Base-by-base conservation (phyloP, 2,113 vertebrate species). In the Chloebia gouldiae region DNA sequence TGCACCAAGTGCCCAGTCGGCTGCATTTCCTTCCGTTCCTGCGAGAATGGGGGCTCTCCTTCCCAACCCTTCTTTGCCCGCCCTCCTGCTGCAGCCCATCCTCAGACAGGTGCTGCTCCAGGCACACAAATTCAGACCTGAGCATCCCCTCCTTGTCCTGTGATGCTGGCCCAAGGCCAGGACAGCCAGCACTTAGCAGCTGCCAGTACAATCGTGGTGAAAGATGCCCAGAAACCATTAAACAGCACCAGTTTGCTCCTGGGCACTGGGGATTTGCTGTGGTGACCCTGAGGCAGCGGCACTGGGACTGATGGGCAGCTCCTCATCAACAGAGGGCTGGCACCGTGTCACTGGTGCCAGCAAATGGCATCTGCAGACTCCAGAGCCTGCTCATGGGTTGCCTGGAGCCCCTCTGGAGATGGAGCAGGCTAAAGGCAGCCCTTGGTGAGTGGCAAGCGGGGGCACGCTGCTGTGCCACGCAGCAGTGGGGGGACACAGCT, bases 1-100 rank as follows among this genome's bases (percentile, higher is more conserved):
- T 42, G 47, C 1, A 0, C n/a, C n/a, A 0, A 2, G n/a, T 53
- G 15, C 27, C 25, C 77, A 5, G 25, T 11, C 1, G 0, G 19
- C 23, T 86, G 30, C 25, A 4, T 57, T 68, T 40, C 42, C 39
- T 63, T 53, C 6, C 1, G 1, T 72, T 83, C 59, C 40, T 83
- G 63, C 24, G 57, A 77, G 64, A 60, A 73, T 20, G 14, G 22
- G 7, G 18, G 39, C 30, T 68, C 84, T 23, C 30, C 35, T 6
- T 54, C 76, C 25, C 33, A 39, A 2, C 28, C 21, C 44, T 27
- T 66, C n/a, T 45, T n/a, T 8, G 5, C 50, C 33, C 53, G 35
- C 39, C 10, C 22, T 69, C 35, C 51, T 57, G 61, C 57, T 45
- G 3, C 47, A 66, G 31, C 47, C 33, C 47, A 22, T 60, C 37